Base-by-base conservation (phyloP, 1,140 invertebrate genomes). In the Penaeus chinensis region DNA sequence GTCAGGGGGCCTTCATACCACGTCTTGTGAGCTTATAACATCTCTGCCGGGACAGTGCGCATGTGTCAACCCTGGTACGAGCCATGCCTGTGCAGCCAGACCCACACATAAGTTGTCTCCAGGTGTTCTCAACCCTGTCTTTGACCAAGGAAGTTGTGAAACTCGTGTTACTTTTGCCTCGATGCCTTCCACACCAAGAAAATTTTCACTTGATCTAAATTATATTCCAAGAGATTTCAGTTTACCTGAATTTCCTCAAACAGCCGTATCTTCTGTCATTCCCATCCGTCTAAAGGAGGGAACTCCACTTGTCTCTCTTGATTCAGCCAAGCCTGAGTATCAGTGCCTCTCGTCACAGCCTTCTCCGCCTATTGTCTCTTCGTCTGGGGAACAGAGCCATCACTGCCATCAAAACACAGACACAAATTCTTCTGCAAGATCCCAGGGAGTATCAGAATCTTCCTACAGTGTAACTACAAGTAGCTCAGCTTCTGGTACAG, bases 41-140 rank as follows among this genome's bases (percentile, higher is more conserved):
- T 82, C 79, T n/a, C 47, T 54, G 42, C 74, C 62, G 42, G 86
- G 60, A 13, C 78, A 82, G 61, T 87, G 86, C 54, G 65, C 71
- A n/a, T 87, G 86, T 24, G 61, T 87, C 18, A 87, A 87, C 61
- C 86, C 86, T 22, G 86, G 86, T 7, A 87, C 65, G 10, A 87
- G 79, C 32, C 86, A 87, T 32, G 80, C 79, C 11, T 87, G 86
- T 32, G 86, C 80, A 19, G 16, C 86, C 32, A 87, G 86, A 42
- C 32, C 65, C 37, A 77, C 86, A 27, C 47, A 82, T 20, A 77
- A 42, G 18, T 78, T 74, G 22, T 82, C 80, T 54, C 69, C 77
- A 11, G 86, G 86, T 19, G 62, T 87, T 32, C 60, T 87, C 24
- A 87, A 87, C 63, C 86, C 86, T 18, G 22, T 87, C 54, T 87